Evolutionary conservation across 2,888 invertebrate species (phyloP).

Genomic region (Theodoxus fluviatilis): DNA sequence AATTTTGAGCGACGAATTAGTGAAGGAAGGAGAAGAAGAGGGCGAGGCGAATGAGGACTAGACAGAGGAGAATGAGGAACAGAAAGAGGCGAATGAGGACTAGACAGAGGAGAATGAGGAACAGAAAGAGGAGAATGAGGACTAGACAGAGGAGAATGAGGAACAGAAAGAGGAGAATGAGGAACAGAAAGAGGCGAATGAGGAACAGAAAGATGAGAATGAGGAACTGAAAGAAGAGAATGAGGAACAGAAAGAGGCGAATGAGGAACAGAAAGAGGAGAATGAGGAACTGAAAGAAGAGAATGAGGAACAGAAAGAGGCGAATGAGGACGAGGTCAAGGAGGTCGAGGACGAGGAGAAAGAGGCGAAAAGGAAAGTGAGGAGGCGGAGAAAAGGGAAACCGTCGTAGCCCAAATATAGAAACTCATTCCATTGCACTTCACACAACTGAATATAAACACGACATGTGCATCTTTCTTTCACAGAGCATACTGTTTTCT

Average conservation of each 20-base stretch:
- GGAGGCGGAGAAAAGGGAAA: too few relatives aligned
- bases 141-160: background rate
- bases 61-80: background rate
- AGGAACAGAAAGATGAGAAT: slow-evolving; percentile 6
- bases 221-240: background rate
- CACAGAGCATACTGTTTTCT: too few relatives aligned
- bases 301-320: background rate
- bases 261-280: background rate
- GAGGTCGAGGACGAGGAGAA: background rate
- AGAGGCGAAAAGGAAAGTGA: too few relatives aligned
- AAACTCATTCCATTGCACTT: too few relatives aligned
- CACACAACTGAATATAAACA: too few relatives aligned
- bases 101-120: background rate
- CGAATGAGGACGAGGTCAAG: background rate
- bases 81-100: background rate
- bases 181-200: background rate
- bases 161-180: background rate
- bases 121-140: background rate
- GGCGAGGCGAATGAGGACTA: background rate
- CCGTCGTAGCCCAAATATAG: too few relatives aligned
- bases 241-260: background rate
- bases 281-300: slow-evolving; percentile 7
- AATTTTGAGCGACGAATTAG: background rate
- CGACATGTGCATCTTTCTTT: too few relatives aligned
- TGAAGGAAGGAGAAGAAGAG: background rate